A percentile compares a stretch with the other conserved stretches of the same genome.
phyloP scores from a whole-genome alignment of 2,113 vertebrate species.

The Agapornis roseicollis region DNA sequence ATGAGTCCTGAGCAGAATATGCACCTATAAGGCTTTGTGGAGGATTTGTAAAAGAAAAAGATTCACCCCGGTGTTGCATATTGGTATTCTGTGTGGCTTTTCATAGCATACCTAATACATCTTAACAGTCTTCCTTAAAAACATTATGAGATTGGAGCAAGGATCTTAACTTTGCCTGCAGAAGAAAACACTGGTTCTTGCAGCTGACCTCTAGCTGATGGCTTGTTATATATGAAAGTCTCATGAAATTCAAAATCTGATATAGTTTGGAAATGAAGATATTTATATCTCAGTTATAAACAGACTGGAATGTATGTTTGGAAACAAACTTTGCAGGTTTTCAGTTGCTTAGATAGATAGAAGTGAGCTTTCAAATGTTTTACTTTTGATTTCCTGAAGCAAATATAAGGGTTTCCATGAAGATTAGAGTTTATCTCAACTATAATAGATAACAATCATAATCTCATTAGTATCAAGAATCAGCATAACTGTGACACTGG shows the following conservation, averaged over 20 bases:
- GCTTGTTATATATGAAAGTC: neutral
- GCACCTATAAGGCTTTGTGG: neutral
- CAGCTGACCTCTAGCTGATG: neutral
- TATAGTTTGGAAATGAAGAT: neutral
- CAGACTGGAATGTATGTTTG: neutral
- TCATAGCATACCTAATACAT: neutral
- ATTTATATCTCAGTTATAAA: neutral
- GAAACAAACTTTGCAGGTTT: neutral
- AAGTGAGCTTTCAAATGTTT: neutral
- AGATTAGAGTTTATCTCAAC: neutral
- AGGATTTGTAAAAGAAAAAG: conserved; percentile 1
- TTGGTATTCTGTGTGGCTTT: neutral
- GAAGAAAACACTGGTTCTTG: neutral
- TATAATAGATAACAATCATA: neutral
- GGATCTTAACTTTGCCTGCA: neutral
- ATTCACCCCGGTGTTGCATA: neutral
- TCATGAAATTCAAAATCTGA: neutral
- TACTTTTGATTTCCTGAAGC: neutral
- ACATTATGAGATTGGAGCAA: neutral
- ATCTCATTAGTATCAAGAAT: neutral
- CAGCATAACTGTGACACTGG: neutral
- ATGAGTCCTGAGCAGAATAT: neutral
- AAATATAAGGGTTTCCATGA: neutral
- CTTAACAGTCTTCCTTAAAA: conserved; percentile 17
- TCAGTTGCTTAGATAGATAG: neutral